Evolutionary conservation across 2,888 invertebrate genomes (phyloP).

Genomic region (Entomobrya multifasciata): DNA sequence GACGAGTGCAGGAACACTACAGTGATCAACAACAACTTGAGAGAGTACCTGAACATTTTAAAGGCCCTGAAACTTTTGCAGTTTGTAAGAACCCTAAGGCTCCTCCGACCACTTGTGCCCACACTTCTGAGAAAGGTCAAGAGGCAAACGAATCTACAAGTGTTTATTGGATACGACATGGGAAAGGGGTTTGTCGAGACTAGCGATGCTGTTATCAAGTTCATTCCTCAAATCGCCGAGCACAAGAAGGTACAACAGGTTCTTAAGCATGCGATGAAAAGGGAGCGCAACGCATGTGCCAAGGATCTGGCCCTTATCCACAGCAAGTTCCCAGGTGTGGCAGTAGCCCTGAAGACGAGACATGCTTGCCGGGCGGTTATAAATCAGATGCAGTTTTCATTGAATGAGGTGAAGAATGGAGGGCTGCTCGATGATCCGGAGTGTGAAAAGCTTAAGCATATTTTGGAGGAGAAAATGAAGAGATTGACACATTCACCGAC

Average conservation of each 20-base stretch:
- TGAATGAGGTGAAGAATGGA: slow-evolving; percentile 84
- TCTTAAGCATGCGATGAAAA: slow-evolving; percentile 79
- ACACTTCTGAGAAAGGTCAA: slow-evolving; percentile 83
- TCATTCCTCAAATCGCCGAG: slow-evolving; percentile 83
- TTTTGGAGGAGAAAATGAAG: slow-evolving; percentile 84
- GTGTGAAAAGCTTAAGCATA: slow-evolving; percentile 82
- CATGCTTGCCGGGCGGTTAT: slow-evolving; percentile 85
- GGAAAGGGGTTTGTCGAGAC: slow-evolving; percentile 85
- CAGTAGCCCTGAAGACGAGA: slow-evolving; percentile 85
- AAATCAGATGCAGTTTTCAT: slow-evolving; percentile 84
- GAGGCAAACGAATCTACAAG: slow-evolving; percentile 83
- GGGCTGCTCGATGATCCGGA: slow-evolving; percentile 85
- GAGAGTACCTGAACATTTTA: slow-evolving; percentile 9
- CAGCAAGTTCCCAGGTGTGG: slow-evolving; percentile 84
- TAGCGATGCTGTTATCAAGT: slow-evolving; percentile 84
- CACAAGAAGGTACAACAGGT: slow-evolving; percentile 81
- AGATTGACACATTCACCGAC: slow-evolving; percentile 80
- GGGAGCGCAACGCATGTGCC: slow-evolving; percentile 82
- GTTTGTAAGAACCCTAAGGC: slow-evolving; percentile 42
- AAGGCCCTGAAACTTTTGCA: slow-evolving; percentile 43
- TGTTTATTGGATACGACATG: slow-evolving; percentile 85
- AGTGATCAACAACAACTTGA: slow-evolving; percentile 2
- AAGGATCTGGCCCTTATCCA: slow-evolving; percentile 83
- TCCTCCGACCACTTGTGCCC: slow-evolving; percentile 81
- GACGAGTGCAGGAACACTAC: not conserved